Evolutionary conservation across 2,113 vertebrate species (phyloP).

Genomic region (Cygnus buccinator): DNA sequence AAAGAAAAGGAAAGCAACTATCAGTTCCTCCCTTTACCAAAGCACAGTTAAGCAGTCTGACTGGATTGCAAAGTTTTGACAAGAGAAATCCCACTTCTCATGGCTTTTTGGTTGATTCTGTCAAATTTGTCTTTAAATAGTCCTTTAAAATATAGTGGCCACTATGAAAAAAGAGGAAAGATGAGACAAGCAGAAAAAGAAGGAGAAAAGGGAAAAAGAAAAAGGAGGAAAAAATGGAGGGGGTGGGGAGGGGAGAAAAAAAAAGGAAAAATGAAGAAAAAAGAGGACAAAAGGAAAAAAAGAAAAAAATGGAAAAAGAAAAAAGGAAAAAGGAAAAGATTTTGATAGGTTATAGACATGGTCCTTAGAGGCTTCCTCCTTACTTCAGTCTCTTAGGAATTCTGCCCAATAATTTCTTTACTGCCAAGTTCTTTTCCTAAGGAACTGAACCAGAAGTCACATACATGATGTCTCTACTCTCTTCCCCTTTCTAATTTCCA

Average conservation of each 20-base stretch:
- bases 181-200: neutral
- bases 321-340: neutral
- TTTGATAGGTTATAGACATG: neutral
- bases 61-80: neutral
- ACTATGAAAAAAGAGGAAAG: neutral
- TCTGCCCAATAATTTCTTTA: neutral
- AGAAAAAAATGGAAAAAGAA: neutral
- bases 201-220: neutral
- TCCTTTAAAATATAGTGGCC: slow-evolving; percentile 18
- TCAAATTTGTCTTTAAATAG: slow-evolving; percentile 28
- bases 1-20: too few relatives aligned
- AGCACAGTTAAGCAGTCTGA: slow-evolving; percentile 4
- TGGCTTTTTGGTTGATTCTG: slow-evolving; percentile 16
- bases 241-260: neutral
- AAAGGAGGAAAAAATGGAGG: neutral
- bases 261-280: neutral
- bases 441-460: neutral
- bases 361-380: slow-evolving; percentile 21
- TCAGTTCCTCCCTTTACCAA: neutral
- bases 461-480: neutral
- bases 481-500: neutral
- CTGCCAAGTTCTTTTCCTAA: neutral
- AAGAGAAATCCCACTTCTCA: slow-evolving; percentile 10
- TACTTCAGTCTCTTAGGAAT: slow-evolving; percentile 16
- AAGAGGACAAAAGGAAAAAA: neutral